Base-by-base conservation (phyloP, 2,888 invertebrate genomes). In the Aporophyla lueneburgensis region DNA sequence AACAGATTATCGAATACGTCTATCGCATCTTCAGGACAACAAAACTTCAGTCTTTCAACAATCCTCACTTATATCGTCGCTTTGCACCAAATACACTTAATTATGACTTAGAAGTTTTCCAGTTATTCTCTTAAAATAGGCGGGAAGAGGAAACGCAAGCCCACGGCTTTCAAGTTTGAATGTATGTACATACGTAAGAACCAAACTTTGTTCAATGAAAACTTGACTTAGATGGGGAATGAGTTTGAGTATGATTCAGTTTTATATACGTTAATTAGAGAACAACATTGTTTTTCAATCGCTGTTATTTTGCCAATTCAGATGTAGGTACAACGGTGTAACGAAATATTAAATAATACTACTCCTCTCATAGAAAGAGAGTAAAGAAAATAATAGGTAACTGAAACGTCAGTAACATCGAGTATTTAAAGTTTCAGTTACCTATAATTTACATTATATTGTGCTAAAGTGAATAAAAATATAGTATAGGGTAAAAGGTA, bases 141-240 rank as follows among this genome's bases (percentile, higher is more conserved):
- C 59, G 63, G 59, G 62, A 71, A 77, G 59, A 62, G 61, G 56
- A 72, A 70, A 85, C 51, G 58, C 46, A 72, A 78, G 67, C 46
- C 46, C 70, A 58, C 40, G 51, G 27, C 46, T 51, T 59, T 61
- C 53, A 68, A 86, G 53, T 79, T 76, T 53, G 21, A 58, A 68
- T 63, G 62, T 63, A 61, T 58, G 54, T 62, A 59, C 58, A 65
- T 75, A 69, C 53, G 58, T 78, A 59, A 72, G 74, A 74, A 81
- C 62, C 6, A 33, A 81, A 78, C 62, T 81, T 77, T 21, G 69
- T 84, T 84, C 21, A 84, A 74, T 81, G 82, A 81, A 86, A 85
- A 76, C 82, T 69, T 40, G 27, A 27, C 73, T 59, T 66, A 59
- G 51, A 16, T 49, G 43, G 4, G 19, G 24, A 76, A 70, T 68